Percentiles rank a stretch among this genome's conserved stretches.
phyloP scores from a whole-genome alignment of 1,140 invertebrate species.

The Pararge aegeria region DNA sequence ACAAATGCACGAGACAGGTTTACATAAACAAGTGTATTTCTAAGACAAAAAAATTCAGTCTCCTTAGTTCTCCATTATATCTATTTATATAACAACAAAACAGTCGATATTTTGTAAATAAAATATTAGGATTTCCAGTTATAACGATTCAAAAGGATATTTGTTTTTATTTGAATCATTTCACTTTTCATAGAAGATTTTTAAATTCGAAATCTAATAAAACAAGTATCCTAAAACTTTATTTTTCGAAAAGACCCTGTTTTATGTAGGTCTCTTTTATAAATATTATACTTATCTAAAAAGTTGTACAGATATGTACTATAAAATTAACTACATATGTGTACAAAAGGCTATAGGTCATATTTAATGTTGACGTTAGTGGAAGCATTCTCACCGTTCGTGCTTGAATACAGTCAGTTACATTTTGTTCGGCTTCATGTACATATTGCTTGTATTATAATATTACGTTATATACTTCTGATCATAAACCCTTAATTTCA shows the following conservation, averaged over 20 bases:
- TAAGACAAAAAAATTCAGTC: conserved; percentile 6
- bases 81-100: neutral
- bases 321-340: conserved; percentile 41
- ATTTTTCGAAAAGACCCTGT: neutral
- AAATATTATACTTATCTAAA: neutral
- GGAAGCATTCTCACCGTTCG: conserved; percentile 80
- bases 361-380: conserved; percentile 56
- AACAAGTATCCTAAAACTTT: conserved; percentile 3
- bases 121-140: neutral
- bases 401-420: conserved; percentile 76
- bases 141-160: neutral
- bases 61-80: neutral
- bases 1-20: conserved; percentile 65
- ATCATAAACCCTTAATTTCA: conserved; percentile 79
- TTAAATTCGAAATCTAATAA: neutral
- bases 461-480: conserved; percentile 77
- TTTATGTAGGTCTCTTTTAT: conserved; percentile 1
- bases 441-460: conserved; percentile 79
- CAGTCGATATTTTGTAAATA: neutral
- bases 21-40: conserved; percentile 6
- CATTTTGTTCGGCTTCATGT: conserved; percentile 79
- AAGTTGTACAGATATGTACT: conserved; percentile 51
- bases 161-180: conserved; percentile 7
- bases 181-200: neutral
- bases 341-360: conserved; percentile 44